These are phyloP conservation scores for Amphilophus citrinellus DNA, from an alignment of 2,113 vertebrate genomes.

Conservation along the genomic window DNA sequence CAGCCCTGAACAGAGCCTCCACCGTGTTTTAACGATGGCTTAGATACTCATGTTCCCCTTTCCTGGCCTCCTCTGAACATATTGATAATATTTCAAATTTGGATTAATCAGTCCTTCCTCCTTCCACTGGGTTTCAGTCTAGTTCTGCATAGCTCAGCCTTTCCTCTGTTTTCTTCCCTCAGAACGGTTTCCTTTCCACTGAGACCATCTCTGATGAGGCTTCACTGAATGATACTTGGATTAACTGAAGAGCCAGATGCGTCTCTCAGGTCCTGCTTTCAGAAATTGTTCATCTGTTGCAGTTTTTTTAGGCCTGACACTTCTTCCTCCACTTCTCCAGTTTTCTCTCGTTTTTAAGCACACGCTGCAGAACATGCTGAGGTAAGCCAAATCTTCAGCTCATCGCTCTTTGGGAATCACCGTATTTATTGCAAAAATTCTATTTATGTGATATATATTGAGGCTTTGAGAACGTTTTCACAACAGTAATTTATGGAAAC, in stretches of 20 bases:
- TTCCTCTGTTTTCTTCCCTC: too few species aligned
- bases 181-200: too few species aligned
- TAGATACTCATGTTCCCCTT: background rate
- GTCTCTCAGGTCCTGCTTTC: background rate
- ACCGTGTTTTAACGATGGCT: background rate
- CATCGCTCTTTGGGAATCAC: background rate
- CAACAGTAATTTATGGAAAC: background rate
- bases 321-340: background rate
- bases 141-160: too few species aligned
- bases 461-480: background rate
- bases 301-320: background rate
- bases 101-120: background rate
- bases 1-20: background rate
- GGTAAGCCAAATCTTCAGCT: fast-evolving
- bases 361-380: background rate
- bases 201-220: background rate
- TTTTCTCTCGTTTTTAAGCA: background rate
- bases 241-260: background rate
- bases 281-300: background rate
- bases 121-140: background rate
- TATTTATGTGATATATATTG: background rate
- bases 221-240: background rate
- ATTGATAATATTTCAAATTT: background rate
- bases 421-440: background rate
- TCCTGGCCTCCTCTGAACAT: background rate